Evolutionary conservation across 2,113 vertebrate genomes (phyloP).

Genomic region (Oryzias celebensis): DNA sequence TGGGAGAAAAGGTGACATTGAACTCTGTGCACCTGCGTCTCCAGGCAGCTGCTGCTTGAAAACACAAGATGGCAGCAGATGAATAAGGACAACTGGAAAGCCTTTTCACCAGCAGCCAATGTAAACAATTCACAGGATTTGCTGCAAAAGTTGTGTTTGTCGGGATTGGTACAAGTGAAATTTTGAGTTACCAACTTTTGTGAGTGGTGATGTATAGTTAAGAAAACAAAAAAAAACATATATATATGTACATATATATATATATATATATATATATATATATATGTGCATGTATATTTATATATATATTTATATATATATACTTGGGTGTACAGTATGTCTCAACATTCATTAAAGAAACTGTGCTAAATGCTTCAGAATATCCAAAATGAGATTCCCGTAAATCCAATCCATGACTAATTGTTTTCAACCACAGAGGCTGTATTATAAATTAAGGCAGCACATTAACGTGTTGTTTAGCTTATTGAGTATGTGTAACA

Average conservation of each 20-base stretch:
- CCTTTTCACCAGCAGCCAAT: conserved; percentile 12
- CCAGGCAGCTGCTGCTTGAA: background rate
- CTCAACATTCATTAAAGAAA: conserved; percentile 40
- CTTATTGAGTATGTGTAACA: conserved; percentile 61
- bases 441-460: conserved; percentile 61
- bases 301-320: conserved; percentile 13
- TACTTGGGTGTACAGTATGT: conserved; percentile 3
- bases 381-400: conserved; percentile 59
- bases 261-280: too few relatives aligned
- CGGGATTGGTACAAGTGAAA: background rate
- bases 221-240: background rate
- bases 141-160: conserved; percentile 29
- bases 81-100: conserved; percentile 30
- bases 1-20: conserved; percentile 68
- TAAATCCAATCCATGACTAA: conserved; percentile 64
- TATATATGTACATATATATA: too few relatives aligned
- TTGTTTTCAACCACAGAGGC: conserved; percentile 57
- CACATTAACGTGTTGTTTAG: conserved; percentile 70
- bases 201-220: background rate
- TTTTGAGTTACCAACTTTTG: conserved; percentile 22
- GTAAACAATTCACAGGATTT: conserved; percentile 10
- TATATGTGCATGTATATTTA: too few relatives aligned
- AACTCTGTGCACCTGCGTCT: conserved; percentile 56
- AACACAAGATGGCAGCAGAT: conserved; percentile 68
- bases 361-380: conserved; percentile 49